Evolutionary conservation across 2,113 vertebrate species (phyloP), one percentile per base, ranked within the genome.

Genomic region (Climacteris rufus): DNA sequence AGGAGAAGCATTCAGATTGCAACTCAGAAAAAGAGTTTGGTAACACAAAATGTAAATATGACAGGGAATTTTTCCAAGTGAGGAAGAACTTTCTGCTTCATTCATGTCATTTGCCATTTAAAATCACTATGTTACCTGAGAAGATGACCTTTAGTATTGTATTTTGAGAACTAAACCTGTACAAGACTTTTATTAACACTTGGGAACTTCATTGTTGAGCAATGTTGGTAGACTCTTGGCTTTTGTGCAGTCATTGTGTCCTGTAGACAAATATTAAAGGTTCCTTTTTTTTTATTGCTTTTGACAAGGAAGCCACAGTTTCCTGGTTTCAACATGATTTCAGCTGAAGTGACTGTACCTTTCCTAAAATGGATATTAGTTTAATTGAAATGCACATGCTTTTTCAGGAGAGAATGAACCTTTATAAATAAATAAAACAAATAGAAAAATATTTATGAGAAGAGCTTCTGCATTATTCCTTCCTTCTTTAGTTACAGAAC

Each of bases 41-140:
- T 83, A 42, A 64, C 18, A 59, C 25, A 88, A 78, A 85, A 84
- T 47, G 69, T 91, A 94, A 92, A 94, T 84, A 54, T 56, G 35
- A 50, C 16, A 47, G 42, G 54, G 52, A 86, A 64, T 63, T 89
- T 78, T 40, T 89, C 70, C 74, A 59, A 60, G 35, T 81, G 71
- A 91, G 68, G 65, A 96, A 84, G 87, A 91, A 87, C 83, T 83
- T 93, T 90, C 65, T 94, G 76, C 90, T 94, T 91, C 50, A 37
- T 84, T 76, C 44, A 42, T 88, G 71, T 61, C 5, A 23, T 71
- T 89, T 95, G 56, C 84, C 54, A 70, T 88, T 68, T 71, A 33
- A 53, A 74, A 88, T 47, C 57, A 45, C 27, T 33, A 31, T 30
- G 61, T 93, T 71, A 87, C 42, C 76, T 87, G 72, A 87, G 75